Percentiles rank a stretch among this genome's conserved stretches.
phyloP scores from a whole-genome alignment of 2,113 vertebrate genomes.

The Aix galericulata region DNA sequence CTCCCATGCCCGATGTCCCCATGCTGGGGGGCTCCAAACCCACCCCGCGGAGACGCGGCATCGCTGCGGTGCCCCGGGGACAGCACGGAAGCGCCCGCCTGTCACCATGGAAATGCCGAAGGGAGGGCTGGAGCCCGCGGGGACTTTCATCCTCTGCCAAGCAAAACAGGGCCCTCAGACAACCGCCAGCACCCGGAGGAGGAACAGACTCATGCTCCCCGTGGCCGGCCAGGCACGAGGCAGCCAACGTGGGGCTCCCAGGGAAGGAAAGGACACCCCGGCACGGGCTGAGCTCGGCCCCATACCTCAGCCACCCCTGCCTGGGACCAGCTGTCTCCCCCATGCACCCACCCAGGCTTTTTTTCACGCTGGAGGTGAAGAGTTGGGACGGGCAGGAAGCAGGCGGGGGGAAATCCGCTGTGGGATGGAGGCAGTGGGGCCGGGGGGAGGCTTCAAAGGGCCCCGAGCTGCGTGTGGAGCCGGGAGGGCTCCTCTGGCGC shows the following conservation, averaged over 20 bases:
- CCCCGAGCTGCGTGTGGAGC: neutral
- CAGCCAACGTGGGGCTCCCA: neutral
- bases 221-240: neutral
- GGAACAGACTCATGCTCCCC: neutral
- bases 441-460: neutral
- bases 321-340: too few relatives aligned
- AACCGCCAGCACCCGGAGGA: fast-evolving
- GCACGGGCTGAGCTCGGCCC: neutral
- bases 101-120: constrained; percentile 61
- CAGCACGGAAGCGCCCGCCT: neutral
- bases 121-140: neutral
- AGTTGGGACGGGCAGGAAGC: neutral
- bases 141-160: constrained; percentile 9
- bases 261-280: neutral
- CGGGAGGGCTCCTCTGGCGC: neutral
- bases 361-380: fast-evolving
- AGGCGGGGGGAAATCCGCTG: neutral
- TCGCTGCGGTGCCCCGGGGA: neutral
- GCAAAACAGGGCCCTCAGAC: neutral
- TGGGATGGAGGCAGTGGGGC: neutral
- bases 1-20: fast-evolving
- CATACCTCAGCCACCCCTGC: neutral
- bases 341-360: neutral
- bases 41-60: fast-evolving
- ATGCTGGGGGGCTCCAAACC: neutral